A percentile compares a stretch with the other conserved stretches of the same genome.
Evolutionary conservation across 1,140 invertebrate genomes (phyloP).

Genomic region (Ditylenchus dipsaci): DNA sequence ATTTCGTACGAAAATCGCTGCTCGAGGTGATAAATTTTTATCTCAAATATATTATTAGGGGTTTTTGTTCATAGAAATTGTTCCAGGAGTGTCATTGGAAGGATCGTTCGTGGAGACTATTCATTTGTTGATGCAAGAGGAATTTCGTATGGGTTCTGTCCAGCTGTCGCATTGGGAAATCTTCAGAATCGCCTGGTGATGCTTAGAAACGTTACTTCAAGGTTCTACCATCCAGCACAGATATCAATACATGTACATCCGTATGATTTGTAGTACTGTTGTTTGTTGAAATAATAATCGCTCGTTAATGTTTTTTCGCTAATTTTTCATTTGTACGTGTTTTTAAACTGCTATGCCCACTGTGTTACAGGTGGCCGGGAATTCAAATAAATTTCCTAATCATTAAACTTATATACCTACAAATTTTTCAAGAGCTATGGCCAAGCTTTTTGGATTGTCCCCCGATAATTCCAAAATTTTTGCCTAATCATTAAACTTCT

Average conservation of each 20-base stretch:
- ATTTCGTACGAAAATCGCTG: neutral
- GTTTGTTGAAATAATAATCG: no score
- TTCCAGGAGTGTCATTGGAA: neutral
- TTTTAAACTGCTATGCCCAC: no score
- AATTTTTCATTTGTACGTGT: no score
- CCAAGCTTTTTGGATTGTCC: no score
- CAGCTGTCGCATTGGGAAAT: neutral
- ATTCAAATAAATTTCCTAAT: no score
- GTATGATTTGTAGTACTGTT: neutral
- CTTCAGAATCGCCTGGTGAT: neutral
- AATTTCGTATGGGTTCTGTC: slow-evolving; percentile 2
- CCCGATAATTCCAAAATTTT: no score
- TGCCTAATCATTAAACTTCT: no score
- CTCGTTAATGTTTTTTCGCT: no score
- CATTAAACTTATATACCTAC: no score
- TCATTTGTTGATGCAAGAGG: neutral
- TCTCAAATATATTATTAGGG: neutral
- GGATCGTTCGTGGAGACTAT: slow-evolving; percentile 9
- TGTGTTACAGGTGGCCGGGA: no score
- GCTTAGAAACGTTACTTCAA: neutral
- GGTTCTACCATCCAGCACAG: slow-evolving; percentile 3
- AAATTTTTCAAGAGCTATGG: no score
- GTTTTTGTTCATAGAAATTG: neutral
- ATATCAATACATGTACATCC: neutral
- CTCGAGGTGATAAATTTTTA: neutral